Evolutionary conservation across 2,113 vertebrate species (phyloP).

Genomic region (Halichoerus grypus): DNA sequence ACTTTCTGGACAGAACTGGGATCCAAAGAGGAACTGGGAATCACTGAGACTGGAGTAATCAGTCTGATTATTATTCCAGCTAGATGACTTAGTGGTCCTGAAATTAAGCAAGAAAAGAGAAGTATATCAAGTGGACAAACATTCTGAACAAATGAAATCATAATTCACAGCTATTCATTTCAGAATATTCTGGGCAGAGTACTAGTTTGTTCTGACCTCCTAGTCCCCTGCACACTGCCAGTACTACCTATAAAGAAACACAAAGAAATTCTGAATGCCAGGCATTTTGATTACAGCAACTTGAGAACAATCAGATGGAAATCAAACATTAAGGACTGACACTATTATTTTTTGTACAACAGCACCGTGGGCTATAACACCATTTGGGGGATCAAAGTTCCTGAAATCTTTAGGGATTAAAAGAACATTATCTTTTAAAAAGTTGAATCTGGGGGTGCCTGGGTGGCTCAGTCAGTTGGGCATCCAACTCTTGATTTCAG

Average conservation of each 20-base stretch:
- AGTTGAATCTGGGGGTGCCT: background rate
- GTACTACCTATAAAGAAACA: background rate
- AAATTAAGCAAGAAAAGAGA: constrained; percentile 72
- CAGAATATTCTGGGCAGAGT: constrained; percentile 36
- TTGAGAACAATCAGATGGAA: constrained; percentile 16
- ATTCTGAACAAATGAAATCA: constrained; percentile 50
- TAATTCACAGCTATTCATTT: constrained; percentile 37
- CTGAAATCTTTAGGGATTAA: constrained; percentile 23
- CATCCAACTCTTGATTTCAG: background rate
- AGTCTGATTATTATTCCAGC: constrained; percentile 84
- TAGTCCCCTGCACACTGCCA: background rate
- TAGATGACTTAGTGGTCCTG: constrained; percentile 84
- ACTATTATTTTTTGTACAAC: background rate
- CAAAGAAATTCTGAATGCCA: constrained; percentile 21
- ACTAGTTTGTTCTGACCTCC: constrained; percentile 45
- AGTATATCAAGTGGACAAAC: background rate
- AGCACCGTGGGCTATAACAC: background rate
- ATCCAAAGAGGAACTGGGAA: constrained; percentile 94
- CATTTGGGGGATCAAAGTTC: constrained; percentile 24
- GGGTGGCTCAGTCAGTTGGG: background rate
- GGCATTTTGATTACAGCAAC: constrained; percentile 36
- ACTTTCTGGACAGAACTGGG: constrained; percentile 93
- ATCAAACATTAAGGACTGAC: background rate
- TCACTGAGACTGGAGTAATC: constrained; percentile 92
- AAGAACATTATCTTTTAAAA: constrained; percentile 44